Conservation (phyloP, 37 sponge, comb jelly and placozoan species). For the Eunapius fragilis region DNA sequence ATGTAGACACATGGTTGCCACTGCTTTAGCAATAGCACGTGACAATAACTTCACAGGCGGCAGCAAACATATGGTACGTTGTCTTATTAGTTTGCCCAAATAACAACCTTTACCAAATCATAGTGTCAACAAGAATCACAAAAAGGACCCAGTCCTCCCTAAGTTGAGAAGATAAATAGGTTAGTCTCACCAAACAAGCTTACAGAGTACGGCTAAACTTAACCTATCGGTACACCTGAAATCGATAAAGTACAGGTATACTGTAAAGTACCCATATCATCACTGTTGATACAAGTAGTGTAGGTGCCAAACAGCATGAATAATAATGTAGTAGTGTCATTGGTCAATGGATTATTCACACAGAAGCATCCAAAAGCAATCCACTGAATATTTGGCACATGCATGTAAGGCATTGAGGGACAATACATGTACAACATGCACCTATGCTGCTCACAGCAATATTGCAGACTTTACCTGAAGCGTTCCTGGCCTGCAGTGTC, state of each 20-base stretch:
- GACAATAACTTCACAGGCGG: too few relatives aligned
- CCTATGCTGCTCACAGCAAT: background rate
- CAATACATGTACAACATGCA: background rate
- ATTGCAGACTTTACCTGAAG: constrained; percentile 76
- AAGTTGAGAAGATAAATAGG: background rate
- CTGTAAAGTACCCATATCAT: too few relatives aligned
- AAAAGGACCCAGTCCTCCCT: too few relatives aligned
- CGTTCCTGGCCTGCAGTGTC: constrained; percentile 99
- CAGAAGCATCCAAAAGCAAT: too few relatives aligned
- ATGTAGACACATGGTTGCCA: too few relatives aligned
- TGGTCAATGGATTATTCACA: background rate
- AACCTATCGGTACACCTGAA: background rate
- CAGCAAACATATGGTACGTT: too few relatives aligned
- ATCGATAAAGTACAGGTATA: too few relatives aligned
- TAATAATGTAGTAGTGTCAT: background rate
- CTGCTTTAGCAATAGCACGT: too few relatives aligned
- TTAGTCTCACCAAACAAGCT: background rate
- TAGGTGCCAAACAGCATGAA: background rate
- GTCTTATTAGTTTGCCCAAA: too few relatives aligned
- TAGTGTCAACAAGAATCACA: too few relatives aligned
- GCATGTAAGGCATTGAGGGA: background rate
- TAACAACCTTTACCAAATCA: too few relatives aligned
- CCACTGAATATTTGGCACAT: too few relatives aligned
- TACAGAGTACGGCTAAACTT: background rate
- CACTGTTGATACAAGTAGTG: background rate